A percentile compares a stretch with the other conserved stretches of the same genome.
Evolutionary conservation across 2,113 vertebrate genomes (phyloP).

Genomic region (Hippotragus niger): DNA sequence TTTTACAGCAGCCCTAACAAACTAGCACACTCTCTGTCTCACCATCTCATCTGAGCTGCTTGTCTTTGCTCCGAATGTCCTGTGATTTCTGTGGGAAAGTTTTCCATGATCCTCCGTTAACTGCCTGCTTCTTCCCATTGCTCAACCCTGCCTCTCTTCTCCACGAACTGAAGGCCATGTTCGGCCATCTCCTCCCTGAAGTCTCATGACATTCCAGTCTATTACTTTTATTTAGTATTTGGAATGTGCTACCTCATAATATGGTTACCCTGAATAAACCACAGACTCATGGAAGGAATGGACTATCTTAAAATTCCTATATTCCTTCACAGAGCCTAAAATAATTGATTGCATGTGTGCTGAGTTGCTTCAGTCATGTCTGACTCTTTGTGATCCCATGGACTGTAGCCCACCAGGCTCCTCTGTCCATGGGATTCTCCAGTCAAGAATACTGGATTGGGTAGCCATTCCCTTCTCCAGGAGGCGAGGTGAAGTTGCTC

Average conservation of each 20-base stretch:
- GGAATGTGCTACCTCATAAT: not conserved
- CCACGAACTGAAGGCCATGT: not conserved
- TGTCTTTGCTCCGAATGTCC: not conserved
- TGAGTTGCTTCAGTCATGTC: not conserved
- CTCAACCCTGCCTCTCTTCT: not conserved
- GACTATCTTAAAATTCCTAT: not conserved
- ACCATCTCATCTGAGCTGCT: not conserved
- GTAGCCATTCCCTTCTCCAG: not conserved
- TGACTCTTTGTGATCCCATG: not conserved
- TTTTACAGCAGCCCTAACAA: not conserved
- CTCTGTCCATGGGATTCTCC: not conserved
- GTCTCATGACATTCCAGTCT: not conserved
- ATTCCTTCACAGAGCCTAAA: not conserved
- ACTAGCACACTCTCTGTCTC: not conserved
- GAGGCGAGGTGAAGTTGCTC: not conserved
- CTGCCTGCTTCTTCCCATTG: not conserved
- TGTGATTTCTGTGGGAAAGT: not conserved
- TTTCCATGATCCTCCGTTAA: accelerated
- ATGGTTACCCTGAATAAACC: not conserved
- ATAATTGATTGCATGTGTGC: not conserved
- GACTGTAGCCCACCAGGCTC: not conserved
- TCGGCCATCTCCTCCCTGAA: not conserved
- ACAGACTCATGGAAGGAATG: not conserved
- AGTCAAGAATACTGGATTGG: not conserved
- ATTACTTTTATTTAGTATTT: not conserved